A percentile compares a stretch with the other conserved stretches of the same genome.
These are phyloP conservation scores for Noctua comes DNA, from an alignment of 2,888 invertebrate species.

Conservation along the genomic window DNA sequence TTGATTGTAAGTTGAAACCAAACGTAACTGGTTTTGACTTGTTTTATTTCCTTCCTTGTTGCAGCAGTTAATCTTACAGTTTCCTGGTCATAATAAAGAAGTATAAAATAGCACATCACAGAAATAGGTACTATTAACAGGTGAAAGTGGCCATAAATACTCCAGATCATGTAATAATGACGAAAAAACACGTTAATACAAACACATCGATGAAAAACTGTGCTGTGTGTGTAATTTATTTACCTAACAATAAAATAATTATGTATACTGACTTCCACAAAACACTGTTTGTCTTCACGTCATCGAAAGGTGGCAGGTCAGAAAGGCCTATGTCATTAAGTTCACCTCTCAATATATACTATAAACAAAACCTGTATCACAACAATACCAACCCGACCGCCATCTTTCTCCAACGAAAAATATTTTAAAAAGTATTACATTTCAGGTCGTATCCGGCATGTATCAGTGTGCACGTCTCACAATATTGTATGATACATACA, in stretches of 20 bases:
- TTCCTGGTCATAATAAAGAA: not conserved
- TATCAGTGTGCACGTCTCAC: conserved; percentile 59
- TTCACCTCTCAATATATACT: not conserved
- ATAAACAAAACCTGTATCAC: conserved; percentile 14
- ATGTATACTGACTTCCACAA: not conserved
- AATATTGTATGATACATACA: conserved; percentile 71
- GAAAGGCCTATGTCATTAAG: not conserved
- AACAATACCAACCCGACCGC: conserved; percentile 15
- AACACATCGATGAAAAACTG: not conserved
- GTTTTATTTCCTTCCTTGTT: not conserved
- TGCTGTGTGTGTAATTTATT: not conserved
- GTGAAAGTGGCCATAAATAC: not conserved
- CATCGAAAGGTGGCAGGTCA: not conserved
- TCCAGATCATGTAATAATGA: not conserved
- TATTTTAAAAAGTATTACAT: conserved; percentile 57
- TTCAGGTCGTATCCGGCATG: conserved; percentile 50
- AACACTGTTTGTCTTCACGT: not conserved
- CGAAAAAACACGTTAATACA: not conserved
- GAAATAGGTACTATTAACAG: not conserved
- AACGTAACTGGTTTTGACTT: not conserved
- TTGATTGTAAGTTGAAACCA: not conserved
- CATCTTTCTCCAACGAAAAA: conserved; percentile 35
- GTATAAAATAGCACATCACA: not conserved
- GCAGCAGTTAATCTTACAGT: not conserved
- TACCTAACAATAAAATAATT: not conserved